These are phyloP conservation scores for Hydropotes inermis DNA, from an alignment of 2,113 vertebrate species.

Conservation along the genomic window DNA sequence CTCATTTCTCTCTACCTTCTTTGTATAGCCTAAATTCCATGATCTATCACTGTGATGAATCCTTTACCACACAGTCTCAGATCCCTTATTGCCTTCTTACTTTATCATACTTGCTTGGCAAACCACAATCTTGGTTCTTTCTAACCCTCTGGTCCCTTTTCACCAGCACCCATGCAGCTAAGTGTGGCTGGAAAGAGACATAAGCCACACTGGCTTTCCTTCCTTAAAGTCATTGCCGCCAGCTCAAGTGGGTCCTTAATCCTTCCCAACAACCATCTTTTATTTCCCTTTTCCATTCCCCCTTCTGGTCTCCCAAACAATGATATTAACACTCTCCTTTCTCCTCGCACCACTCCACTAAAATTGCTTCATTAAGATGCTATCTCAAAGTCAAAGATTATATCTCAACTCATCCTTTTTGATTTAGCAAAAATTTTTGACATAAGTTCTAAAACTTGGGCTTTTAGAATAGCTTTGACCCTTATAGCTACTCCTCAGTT, in stretches of 20 bases:
- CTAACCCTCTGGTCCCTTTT: not conserved
- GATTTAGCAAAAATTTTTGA: not conserved
- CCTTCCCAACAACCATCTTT: not conserved
- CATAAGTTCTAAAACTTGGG: not conserved
- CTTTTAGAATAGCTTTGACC: too few relatives aligned
- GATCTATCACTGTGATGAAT: not conserved
- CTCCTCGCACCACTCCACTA: not conserved
- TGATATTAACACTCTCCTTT: not conserved
- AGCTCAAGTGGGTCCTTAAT: not conserved
- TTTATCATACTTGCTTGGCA: not conserved
- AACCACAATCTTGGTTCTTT: not conserved
- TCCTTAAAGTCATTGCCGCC: not conserved
- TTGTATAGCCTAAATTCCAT: not conserved
- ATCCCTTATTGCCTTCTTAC: not conserved
- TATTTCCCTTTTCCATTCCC: not conserved
- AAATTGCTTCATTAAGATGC: not conserved
- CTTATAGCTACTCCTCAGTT: not conserved
- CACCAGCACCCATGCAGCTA: not conserved
- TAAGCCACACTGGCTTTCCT: not conserved
- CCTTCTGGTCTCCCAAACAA: not conserved
- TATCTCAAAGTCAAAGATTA: not conserved
- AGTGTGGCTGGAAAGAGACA: not conserved
- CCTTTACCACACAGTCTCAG: not conserved
- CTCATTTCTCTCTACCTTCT: not conserved
- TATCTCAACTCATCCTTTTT: not conserved